Evolutionary conservation across 2,113 vertebrate genomes (phyloP), one percentile per base, ranked within the genome.

Genomic region (Gallinago jamesoni): DNA sequence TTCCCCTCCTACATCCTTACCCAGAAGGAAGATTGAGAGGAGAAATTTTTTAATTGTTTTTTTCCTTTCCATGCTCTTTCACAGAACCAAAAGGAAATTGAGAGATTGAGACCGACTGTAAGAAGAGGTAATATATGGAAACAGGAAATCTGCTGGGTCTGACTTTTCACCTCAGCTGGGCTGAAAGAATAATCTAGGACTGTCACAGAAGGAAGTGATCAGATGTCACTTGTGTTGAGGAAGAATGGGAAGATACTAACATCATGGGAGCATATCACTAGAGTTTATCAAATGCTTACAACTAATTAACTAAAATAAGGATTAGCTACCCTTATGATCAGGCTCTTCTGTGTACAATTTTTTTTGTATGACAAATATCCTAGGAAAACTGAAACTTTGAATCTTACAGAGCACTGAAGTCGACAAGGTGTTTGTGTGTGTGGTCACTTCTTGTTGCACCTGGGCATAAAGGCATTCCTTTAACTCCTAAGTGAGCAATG

Each of bases 91-190:
- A 81, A 89, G 57, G 85, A 96, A 94, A 91, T 17, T 72, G 69
- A 93, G 57, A 89, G 69, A 79, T 17, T 85, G 90, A 90, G 67
- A 56, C n/a, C 78, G 66, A 78, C 80, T 92, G 50, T n/a, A 79
- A 94, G 41, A 76, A 52, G 14, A 84, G 52, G 62, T 25, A 95
- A 80, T 80, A 95, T 31, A 82, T 56, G 19, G 88, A 88, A 96
- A 90, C 72, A 94, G 85, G 83, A 96, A 92, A 88, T 86, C 60
- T 92, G 75, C 53, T 60, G 48, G 69, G 69, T 84, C 55, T 93
- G 92, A 75, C 84, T 93, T 90, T 96, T 95, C 90, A 95, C 92
- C 92, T 95, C 95, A 89, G 64, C 92, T 93, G 86, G 86, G 60
- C 59, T 91, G 80, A 72, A 81, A 87, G 78, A 91, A 90, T 63